Base-by-base conservation (phyloP, 2,113 vertebrate genomes). In the Eptesicus fuscus region DNA sequence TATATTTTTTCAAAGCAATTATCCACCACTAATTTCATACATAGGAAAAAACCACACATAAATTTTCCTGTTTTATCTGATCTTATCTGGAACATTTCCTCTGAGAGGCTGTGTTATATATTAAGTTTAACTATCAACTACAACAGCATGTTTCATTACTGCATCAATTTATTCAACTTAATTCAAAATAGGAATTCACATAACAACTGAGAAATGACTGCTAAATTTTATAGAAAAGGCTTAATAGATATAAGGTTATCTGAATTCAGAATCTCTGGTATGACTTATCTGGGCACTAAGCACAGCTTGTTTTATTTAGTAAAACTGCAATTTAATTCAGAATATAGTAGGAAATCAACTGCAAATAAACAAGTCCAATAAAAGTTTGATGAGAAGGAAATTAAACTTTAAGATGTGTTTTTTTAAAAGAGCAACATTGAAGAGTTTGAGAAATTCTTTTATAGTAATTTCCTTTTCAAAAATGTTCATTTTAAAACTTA, bases 391-490 rank as follows among this genome's bases (percentile, higher is more conserved):
- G 16, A 77, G 47, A 73, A 95, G 30, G 5, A 94, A 89, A 85
- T 69, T 47, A 85, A 80, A 32, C 40, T 51, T 93, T 79, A 93
- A 77, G 37, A 71, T 35, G 28, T 42, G 5, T 11, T 51, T 25
- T 7, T 37, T 30, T 9, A 44, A 84, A 89, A 82, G 6, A 76
- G 14, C 5, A 91, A 82, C 10, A 91, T 0, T 40, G 56, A 80
- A 88, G 8, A 25, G 83, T 67, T 77, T 73, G 9, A 59, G 71
- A 86, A 94, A 78, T 59, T 94, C 71, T 71, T 63, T 90, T 32
- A 71, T 9, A 61, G 22, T 71, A 91, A 82, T 67, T 91, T 84
- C 40, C 44, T 93, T 88, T 91, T 88, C 25, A 79, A 95, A 95
- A 90, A 94, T 67, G 25, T n/a, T 88, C 88, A 76, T 35, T 86